phyloP scores from a whole-genome alignment of 1,140 invertebrate species.

The Chrysomallon squamiferum region DNA sequence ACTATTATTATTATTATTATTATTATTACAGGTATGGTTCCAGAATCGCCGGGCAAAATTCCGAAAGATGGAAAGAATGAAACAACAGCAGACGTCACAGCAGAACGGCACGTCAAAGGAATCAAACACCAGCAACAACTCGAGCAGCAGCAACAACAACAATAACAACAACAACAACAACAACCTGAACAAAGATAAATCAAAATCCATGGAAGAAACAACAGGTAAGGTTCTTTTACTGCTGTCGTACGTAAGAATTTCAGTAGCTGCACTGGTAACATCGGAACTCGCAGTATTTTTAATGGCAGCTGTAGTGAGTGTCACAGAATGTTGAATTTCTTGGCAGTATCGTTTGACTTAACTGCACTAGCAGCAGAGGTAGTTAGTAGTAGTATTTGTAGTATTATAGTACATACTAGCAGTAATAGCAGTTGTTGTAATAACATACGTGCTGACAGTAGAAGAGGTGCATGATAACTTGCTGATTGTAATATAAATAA shows the following conservation, averaged over 20 bases:
- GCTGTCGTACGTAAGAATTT: background rate
- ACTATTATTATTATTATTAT: no score
- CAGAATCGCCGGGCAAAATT: slow-evolving; percentile 95
- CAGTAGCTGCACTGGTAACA: background rate
- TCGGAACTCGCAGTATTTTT: background rate
- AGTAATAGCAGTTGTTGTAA: no score
- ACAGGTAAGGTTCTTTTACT: slow-evolving; percentile 16
- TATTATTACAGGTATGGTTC: slow-evolving; percentile 93
- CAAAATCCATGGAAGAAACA: slow-evolving; percentile 21
- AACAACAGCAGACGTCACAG: slow-evolving; percentile 28
- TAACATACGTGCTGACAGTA: no score
- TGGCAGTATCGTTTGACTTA: no score
- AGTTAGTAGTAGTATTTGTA: no score
- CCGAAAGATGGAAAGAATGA: slow-evolving; percentile 56
- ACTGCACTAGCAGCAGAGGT: no score
- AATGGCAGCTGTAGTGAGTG: background rate
- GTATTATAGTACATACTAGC: no score
- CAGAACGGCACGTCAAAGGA: slow-evolving; percentile 18
- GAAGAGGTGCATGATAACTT: no score
- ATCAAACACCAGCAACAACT: slow-evolving; percentile 13
- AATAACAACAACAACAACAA: slow-evolving; percentile 21
- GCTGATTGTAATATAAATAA: no score
- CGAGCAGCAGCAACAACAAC: slow-evolving; percentile 15
- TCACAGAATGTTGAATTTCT: no score
- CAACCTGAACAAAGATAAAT: slow-evolving; percentile 26